Evolutionary conservation across 2,113 vertebrate genomes (phyloP).

Genomic region (Elaphurus davidianus): DNA sequence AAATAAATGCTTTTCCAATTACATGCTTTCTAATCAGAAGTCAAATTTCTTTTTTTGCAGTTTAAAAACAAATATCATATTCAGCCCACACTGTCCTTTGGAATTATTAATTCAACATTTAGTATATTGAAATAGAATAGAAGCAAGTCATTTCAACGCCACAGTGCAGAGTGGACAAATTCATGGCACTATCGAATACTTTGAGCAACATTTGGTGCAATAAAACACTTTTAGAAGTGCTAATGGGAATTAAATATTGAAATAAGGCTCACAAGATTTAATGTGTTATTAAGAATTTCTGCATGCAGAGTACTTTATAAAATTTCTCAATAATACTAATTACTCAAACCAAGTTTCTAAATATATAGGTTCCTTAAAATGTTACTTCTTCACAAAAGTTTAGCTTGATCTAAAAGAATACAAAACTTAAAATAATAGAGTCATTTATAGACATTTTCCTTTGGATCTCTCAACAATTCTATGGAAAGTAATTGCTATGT

Average conservation of each 20-base stretch:
- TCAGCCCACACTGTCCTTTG: neutral
- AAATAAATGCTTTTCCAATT: constrained; percentile 49
- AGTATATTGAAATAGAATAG: neutral
- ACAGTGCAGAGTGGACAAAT: neutral
- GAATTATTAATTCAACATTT: constrained; percentile 23
- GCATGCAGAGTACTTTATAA: constrained; percentile 31
- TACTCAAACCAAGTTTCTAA: constrained; percentile 32
- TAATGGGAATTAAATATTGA: constrained; percentile 62
- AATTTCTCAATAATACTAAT: constrained; percentile 42
- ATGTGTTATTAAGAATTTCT: constrained; percentile 44
- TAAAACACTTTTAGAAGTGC: constrained; percentile 55
- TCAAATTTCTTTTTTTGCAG: constrained; percentile 2
- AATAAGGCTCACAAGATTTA: constrained; percentile 56
- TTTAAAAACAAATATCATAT: constrained; percentile 26
- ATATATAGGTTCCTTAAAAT: neutral
- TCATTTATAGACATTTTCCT: neutral
- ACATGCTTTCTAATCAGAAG: constrained; percentile 42
- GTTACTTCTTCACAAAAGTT: neutral
- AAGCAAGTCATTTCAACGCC: neutral
- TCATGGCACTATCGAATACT: constrained; percentile 15
- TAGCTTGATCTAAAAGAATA: neutral
- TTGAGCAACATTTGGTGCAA: neutral
- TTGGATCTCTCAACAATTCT: neutral
- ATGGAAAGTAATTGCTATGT: neutral
- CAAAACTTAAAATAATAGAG: neutral